A percentile compares a stretch with the other conserved stretches of the same genome.
Conservation (phyloP, 1,140 invertebrate species). For the Drosophila ironensis region DNA sequence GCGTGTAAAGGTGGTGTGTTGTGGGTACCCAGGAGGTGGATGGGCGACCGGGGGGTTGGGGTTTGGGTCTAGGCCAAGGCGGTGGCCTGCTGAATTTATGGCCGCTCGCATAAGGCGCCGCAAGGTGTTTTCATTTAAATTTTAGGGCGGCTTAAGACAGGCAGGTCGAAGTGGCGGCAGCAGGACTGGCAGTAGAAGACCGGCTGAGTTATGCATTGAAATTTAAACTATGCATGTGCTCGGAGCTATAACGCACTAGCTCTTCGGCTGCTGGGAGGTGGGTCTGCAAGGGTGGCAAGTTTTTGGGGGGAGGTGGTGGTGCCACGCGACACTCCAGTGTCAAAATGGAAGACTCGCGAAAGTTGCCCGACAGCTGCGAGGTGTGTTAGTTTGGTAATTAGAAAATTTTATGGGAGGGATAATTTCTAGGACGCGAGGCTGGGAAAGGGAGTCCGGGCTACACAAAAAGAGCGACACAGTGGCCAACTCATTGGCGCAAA, state of each 20-base stretch:
- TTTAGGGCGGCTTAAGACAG: constrained; percentile 56
- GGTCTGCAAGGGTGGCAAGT: background rate
- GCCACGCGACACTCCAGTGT: background rate
- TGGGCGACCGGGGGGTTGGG: background rate
- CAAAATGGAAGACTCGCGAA: constrained; percentile 34
- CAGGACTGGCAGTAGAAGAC: background rate
- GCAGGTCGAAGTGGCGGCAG: constrained; percentile 26
- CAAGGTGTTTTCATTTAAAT: constrained; percentile 69
- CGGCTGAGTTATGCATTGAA: constrained; percentile 65
- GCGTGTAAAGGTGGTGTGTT: background rate
- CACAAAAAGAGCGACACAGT: constrained; percentile 37
- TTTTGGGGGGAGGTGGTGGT: background rate
- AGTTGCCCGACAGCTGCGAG: constrained; percentile 25
- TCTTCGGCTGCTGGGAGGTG: background rate
- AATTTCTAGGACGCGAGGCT: constrained; percentile 10
- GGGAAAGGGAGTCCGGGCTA: too few species aligned
- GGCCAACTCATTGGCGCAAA: constrained; percentile 65
- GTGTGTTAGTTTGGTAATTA: constrained; percentile 56
- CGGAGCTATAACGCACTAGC: constrained; percentile 10
- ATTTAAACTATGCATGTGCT: constrained; percentile 57
- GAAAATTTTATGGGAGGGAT: constrained; percentile 79
- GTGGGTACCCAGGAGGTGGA: background rate
- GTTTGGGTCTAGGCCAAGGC: constrained; percentile 1
- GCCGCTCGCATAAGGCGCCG: constrained; percentile 48
- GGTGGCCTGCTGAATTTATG: constrained; percentile 59